These are phyloP conservation scores for Leucoptera coffeella DNA, from an alignment of 2,888 invertebrate species.

Conservation along the genomic window DNA sequence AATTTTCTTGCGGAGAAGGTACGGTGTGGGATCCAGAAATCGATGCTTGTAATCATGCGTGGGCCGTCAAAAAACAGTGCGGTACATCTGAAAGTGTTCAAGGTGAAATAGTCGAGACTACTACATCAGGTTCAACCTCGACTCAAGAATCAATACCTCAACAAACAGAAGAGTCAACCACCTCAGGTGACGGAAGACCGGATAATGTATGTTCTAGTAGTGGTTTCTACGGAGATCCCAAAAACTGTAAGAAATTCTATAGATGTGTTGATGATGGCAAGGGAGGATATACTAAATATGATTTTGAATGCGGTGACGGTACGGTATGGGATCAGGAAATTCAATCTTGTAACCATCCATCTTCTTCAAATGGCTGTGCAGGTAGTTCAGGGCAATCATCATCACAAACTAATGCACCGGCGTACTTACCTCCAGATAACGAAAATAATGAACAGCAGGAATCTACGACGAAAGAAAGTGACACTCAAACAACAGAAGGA, in stretches of 20 bases:
- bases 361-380: constrained; percentile 13
- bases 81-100: no score
- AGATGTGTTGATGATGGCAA: constrained; percentile 39
- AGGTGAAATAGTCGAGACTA: neutral
- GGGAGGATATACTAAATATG: constrained; percentile 38
- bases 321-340: constrained; percentile 46
- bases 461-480: constrained; percentile 11
- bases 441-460: constrained; percentile 3
- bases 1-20: constrained; percentile 67
- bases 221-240: constrained; percentile 36
- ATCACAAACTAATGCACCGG: constrained; percentile 11
- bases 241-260: constrained; percentile 42
- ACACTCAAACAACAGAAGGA: no score
- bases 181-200: no score
- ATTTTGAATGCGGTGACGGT: constrained; percentile 50
- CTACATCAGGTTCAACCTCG: neutral
- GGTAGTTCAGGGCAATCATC: no score
- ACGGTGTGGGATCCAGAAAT: constrained; percentile 70
- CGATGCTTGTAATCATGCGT: constrained; percentile 63
- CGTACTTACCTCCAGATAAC: constrained; percentile 8
- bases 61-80: constrained; percentile 22
- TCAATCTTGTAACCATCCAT: constrained; percentile 19
- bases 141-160: neutral
- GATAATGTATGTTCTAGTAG: constrained; percentile 20
- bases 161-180: neutral